Evolutionary conservation across 2,797 vertebrate genomes (phyloP).

Genomic region (Gadopsis bispinosus): DNA sequence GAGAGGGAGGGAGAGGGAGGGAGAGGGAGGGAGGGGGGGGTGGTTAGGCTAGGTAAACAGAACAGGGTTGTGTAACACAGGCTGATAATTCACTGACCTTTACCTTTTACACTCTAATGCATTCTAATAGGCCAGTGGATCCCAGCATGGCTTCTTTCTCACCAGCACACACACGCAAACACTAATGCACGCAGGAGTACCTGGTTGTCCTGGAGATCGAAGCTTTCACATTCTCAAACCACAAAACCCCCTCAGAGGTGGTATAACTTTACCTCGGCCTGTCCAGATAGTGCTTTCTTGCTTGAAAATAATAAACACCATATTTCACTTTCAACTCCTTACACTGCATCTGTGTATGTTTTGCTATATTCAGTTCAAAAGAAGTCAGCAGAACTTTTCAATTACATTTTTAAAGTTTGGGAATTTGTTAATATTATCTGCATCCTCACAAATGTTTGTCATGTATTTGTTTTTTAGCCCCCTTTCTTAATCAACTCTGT

Average conservation of each 20-base stretch:
- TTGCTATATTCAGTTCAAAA: no score
- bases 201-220: slow-evolving; percentile 71
- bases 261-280: slow-evolving; percentile 21
- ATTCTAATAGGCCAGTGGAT: slow-evolving; percentile 73
- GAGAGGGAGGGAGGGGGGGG: slow-evolving; percentile 28
- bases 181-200: slow-evolving; percentile 30
- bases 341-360: neutral
- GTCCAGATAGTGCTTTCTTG: neutral
- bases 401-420: slow-evolving; percentile 1
- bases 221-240: slow-evolving; percentile 48
- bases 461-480: neutral
- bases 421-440: neutral
- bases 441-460: slow-evolving; percentile 10
- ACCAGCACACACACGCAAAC: slow-evolving; percentile 41
- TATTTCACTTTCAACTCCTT: neutral
- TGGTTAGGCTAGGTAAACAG: slow-evolving; percentile 79
- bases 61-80: slow-evolving; percentile 75
- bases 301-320: slow-evolving; percentile 8
- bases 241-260: slow-evolving; percentile 20
- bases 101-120: slow-evolving; percentile 78
- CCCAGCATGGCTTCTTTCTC: slow-evolving; percentile 52
- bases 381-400: neutral
- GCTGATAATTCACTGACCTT: slow-evolving; percentile 83
- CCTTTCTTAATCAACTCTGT: slow-evolving; percentile 34
- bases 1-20: neutral